These are phyloP conservation scores for Brachystomella parvula DNA, from an alignment of 1,140 invertebrate species.

Conservation along the genomic window DNA sequence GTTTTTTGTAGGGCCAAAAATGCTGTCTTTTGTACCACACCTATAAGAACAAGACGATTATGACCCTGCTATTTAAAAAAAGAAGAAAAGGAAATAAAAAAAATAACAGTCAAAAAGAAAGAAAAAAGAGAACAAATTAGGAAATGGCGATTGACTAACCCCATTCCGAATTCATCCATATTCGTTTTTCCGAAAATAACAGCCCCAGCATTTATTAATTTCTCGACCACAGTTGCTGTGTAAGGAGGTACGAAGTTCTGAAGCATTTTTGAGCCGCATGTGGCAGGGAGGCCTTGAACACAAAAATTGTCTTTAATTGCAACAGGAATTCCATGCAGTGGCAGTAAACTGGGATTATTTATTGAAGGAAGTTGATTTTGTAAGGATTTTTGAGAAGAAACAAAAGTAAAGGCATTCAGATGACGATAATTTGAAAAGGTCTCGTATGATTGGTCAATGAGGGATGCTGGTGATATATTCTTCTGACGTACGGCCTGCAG, in stretches of 20 bases:
- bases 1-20: conserved; percentile 83
- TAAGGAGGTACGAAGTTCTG: conserved; percentile 79
- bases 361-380: conserved; percentile 43
- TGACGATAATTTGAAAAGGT: conserved; percentile 48
- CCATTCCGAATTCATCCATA: conserved; percentile 99
- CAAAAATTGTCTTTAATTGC: conserved; percentile 95
- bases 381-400: conserved; percentile 53
- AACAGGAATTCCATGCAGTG: conserved; percentile 76
- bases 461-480: conserved; percentile 41
- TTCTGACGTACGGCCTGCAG: conserved; percentile 35
- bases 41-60: no score
- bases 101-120: no score
- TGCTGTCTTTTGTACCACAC: conserved; percentile 78
- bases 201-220: conserved; percentile 64
- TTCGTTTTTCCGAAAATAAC: conserved; percentile 92
- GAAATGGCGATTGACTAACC: conserved; percentile 48
- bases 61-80: no score
- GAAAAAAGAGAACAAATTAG: no score
- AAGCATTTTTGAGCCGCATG: conserved; percentile 91
- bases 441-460: conserved; percentile 51
- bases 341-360: conserved; percentile 14
- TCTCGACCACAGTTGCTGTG: conserved; percentile 81
- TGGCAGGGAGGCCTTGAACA: conserved; percentile 65
- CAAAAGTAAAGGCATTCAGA: conserved; percentile 68
- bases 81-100: no score